A percentile compares a stretch with the other conserved stretches of the same genome.
Evolutionary conservation across 2,888 invertebrate genomes (phyloP).

Genomic region (Allophyes oxyacanthae): DNA sequence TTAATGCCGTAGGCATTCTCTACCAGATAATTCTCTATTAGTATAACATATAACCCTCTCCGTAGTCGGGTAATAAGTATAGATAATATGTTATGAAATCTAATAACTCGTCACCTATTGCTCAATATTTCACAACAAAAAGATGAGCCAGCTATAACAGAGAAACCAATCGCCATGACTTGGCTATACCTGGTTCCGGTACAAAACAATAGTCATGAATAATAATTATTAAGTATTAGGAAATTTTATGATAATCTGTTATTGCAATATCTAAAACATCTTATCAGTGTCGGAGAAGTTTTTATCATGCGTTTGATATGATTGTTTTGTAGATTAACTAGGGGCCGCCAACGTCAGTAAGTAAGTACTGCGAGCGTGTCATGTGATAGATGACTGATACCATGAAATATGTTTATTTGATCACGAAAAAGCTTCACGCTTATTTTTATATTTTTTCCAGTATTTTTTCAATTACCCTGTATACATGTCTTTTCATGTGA

Average conservation of each 20-base stretch:
- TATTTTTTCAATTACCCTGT: too few species aligned
- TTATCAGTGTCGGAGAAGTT: constrained; percentile 42
- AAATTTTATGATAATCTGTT: constrained; percentile 47
- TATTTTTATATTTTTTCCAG: too few species aligned
- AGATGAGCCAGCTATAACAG: too few species aligned
- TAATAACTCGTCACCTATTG: too few species aligned
- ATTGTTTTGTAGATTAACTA: constrained; percentile 36
- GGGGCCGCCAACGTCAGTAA: constrained; percentile 16
- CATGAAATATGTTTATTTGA: neutral
- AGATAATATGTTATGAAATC: too few species aligned
- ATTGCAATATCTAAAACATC: neutral
- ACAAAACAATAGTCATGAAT: constrained; percentile 26
- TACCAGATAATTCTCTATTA: too few species aligned
- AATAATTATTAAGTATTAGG: constrained; percentile 36
- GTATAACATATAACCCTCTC: too few species aligned
- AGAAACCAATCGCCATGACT: constrained; percentile 1
- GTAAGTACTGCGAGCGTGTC: constrained; percentile 25
- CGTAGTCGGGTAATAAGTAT: too few species aligned
- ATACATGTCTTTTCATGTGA: too few species aligned
- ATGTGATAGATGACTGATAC: constrained; percentile 49
- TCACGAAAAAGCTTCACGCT: neutral
- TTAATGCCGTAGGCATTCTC: too few species aligned
- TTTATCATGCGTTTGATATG: constrained; percentile 40
- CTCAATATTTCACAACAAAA: neutral
- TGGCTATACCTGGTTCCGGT: constrained; percentile 11